Percentiles rank a stretch among this genome's conserved stretches.
Evolutionary conservation across 1,140 invertebrate species (phyloP).

Genomic region (Alviniconcha marisindica): DNA sequence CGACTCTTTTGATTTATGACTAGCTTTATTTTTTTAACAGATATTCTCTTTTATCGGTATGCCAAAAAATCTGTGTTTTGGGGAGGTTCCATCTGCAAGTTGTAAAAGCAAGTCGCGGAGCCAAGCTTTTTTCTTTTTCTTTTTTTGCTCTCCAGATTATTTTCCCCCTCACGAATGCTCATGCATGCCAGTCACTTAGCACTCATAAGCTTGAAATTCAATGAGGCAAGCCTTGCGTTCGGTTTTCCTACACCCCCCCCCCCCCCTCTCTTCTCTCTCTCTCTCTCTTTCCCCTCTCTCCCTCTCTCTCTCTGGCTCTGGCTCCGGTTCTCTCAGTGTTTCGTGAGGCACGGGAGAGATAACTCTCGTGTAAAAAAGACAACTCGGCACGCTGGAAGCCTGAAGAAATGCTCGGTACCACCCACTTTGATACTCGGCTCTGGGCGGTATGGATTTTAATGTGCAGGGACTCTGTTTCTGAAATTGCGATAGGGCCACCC

Average conservation of each 20-base stretch:
- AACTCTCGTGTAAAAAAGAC: not conserved
- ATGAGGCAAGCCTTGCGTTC: not conserved
- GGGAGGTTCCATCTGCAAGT: too few relatives aligned
- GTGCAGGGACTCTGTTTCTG: slow-evolving; percentile 25
- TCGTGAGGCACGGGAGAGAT: not conserved
- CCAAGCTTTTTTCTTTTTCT: not conserved
- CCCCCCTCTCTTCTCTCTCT: too few relatives aligned
- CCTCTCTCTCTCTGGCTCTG: too few relatives aligned
- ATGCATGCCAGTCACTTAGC: slow-evolving; percentile 37
- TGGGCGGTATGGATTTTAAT: slow-evolving; percentile 39
- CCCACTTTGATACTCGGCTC: slow-evolving; percentile 22
- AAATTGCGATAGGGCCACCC: slow-evolving; percentile 34
- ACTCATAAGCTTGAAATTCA: slow-evolving; percentile 37
- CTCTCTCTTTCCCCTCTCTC: too few relatives aligned
- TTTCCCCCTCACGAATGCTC: too few relatives aligned
- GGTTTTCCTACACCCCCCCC: not conserved
- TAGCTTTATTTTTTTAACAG: not conserved
- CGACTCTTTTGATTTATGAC: not conserved
- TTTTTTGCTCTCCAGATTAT: too few relatives aligned
- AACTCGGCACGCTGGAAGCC: not conserved
- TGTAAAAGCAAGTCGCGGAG: too few relatives aligned
- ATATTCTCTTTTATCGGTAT: too few relatives aligned
- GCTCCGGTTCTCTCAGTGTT: not conserved
- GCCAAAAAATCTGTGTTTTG: too few relatives aligned
- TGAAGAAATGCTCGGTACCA: slow-evolving; percentile 4